Evolutionary conservation across 2,797 vertebrate species (phyloP).

Genomic region (Poliocrania exsul): DNA sequence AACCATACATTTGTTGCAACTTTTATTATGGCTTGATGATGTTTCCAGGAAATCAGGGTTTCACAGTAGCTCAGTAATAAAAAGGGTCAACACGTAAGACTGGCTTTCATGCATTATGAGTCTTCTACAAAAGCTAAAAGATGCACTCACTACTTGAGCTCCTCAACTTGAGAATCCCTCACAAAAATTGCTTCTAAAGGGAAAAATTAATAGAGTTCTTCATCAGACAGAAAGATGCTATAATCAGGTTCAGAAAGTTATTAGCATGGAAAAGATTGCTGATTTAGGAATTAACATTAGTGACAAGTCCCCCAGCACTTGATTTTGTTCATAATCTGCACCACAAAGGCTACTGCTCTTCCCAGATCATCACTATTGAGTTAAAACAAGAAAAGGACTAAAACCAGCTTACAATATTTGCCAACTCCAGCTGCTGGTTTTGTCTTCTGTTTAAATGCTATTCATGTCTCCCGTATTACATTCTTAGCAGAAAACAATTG

Average conservation of each 20-base stretch:
- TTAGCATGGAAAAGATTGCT: background rate
- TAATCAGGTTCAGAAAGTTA: background rate
- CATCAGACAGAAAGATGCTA: background rate
- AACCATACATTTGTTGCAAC: background rate
- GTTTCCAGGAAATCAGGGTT: background rate
- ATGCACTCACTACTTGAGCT: background rate
- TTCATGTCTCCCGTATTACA: background rate
- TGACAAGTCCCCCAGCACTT: background rate
- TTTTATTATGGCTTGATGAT: background rate
- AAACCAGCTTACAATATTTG: slow-evolving; percentile 13
- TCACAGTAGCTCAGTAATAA: background rate
- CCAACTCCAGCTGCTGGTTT: background rate
- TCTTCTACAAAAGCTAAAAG: background rate
- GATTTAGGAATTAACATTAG: background rate
- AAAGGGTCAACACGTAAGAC: background rate
- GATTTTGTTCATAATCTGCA: background rate
- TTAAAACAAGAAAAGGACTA: slow-evolving; percentile 19
- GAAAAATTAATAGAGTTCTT: background rate
- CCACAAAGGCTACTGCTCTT: background rate
- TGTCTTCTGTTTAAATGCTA: slow-evolving; percentile 21
- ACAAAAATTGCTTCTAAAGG: background rate
- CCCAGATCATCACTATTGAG: background rate
- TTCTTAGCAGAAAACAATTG: background rate
- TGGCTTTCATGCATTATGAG: background rate
- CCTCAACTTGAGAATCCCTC: background rate